Evolutionary conservation across 1,140 invertebrate species (phyloP), one percentile per base, ranked within the genome.

Genomic region (Polypedilum pembai): DNA sequence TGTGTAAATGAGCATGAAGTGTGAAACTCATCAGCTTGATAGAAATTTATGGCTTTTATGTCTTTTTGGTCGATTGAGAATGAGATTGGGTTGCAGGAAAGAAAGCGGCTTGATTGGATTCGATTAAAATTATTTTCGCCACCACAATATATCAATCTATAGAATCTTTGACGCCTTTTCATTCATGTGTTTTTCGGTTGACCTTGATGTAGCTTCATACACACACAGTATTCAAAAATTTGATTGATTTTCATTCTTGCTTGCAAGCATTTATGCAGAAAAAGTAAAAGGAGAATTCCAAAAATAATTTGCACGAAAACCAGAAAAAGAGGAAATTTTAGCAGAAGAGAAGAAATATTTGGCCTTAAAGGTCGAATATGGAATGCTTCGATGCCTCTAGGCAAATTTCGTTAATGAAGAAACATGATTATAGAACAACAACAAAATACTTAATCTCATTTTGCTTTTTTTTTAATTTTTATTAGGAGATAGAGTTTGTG

Each of bases 41-140:
- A 56, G 45, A 56, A 56, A 15, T 56, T 56, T 56, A 56, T 56
- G 45, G 45, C 45, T 56, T 56, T 56, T 56, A n/a, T 56, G n/a
- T 56, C 45, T 56, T 56, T 56, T 4, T 4, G 45, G 45, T 56
- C 45, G 10, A 56, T 56, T 56, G 45, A 56, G 45, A 15, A 56
- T 56, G 12, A 56, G 12, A 56, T 56, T 56, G 12, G n/a, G 15
- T 56, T 33, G n/a, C n/a, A 56, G 15, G n/a, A 56, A 12, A 56
- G 4, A 56, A 3, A 56, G 3, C 45, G 4, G 12, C 45, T 56
- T 56, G 45, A 56, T 56, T 56, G 45, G 45, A 56, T 56, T 56
- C 45, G 8, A 12, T 56, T 56, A 56, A n/a, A 3, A 33, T 33
- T 33, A n/a, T 56, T 15, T 15, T 56, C 45, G 3, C 24, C 24